Conservation (phyloP, 2,888 invertebrate species). For the Stenchaetothrips biformis region DNA sequence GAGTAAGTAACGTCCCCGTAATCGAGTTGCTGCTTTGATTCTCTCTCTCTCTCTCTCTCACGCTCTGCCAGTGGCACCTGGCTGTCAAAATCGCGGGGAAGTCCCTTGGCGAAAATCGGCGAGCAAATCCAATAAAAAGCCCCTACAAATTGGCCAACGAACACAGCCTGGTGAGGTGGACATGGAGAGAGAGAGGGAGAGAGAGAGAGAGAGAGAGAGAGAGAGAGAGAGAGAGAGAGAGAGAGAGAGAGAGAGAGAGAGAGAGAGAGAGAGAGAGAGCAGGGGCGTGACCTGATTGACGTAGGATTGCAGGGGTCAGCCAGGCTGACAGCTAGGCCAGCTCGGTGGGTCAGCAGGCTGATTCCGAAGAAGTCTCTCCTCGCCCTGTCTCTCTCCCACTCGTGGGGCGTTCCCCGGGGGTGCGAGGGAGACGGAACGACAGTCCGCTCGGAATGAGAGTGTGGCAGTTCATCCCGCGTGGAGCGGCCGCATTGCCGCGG, state of each 20-base stretch:
- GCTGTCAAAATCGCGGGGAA: slow-evolving; percentile 25
- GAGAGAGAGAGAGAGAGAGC: background rate
- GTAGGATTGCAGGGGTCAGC: background rate
- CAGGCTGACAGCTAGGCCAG: no score
- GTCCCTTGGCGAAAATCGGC: slow-evolving; percentile 31
- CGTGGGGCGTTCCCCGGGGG: no score
- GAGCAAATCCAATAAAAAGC: slow-evolving; percentile 28
- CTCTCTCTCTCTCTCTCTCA: background rate
- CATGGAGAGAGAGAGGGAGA: no score
- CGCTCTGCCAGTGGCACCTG: background rate
- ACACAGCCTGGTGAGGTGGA: background rate
- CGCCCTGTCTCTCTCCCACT: no score
- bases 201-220: no score
- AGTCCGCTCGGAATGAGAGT: no score
- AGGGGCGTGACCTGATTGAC: background rate
- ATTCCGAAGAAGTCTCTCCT: no score
- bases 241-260: background rate
- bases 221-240: background rate
- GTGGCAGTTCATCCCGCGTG: no score
- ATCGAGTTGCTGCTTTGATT: background rate
- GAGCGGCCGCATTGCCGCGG: no score
- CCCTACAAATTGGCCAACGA: slow-evolving; percentile 26
- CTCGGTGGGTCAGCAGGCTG: no score
- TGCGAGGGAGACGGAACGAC: no score
- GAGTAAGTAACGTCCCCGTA: no score